A percentile compares a stretch with the other conserved stretches of the same genome.
These are phyloP conservation scores for Homalodisca vitripennis DNA, from an alignment of 1,140 invertebrate genomes.

Conservation along the genomic window DNA sequence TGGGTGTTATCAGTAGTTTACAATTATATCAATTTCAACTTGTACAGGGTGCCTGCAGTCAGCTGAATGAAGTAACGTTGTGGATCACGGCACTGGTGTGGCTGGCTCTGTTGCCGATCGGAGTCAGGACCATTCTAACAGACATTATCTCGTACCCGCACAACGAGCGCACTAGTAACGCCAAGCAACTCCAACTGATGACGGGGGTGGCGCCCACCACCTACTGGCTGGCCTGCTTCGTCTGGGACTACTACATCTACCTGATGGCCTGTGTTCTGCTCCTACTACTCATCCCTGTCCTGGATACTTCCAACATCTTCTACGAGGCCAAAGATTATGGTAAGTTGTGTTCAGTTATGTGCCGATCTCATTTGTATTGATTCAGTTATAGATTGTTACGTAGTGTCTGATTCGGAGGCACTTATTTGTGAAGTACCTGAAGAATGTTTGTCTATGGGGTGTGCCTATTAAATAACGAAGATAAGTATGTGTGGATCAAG, in stretches of 20 bases:
- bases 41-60: conserved; percentile 16
- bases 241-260: conserved; percentile 58
- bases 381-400: too few species aligned
- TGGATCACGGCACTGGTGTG: conserved; percentile 6
- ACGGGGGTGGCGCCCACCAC: conserved; percentile 56
- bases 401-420: too few species aligned
- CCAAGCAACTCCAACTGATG: conserved; percentile 69
- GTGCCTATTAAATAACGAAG: not conserved
- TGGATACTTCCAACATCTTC: not conserved
- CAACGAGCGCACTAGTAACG: conserved; percentile 48
- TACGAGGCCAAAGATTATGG: not conserved
- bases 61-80: conserved; percentile 1
- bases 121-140: conserved; percentile 13
- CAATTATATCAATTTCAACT: too few species aligned
- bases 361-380: too few species aligned
- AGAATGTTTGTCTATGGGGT: not conserved
- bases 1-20: too few species aligned
- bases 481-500: too few species aligned
- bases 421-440: not conserved
- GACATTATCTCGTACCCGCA: conserved; percentile 46
- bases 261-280: conserved; percentile 27
- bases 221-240: conserved; percentile 61
- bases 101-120: not conserved
- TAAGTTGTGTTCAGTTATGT: too few species aligned
- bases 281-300: conserved; percentile 24